Percentiles rank a stretch among this genome's conserved stretches.
phyloP scores from a whole-genome alignment of 2,888 invertebrate genomes.

The Julus scandinavius region DNA sequence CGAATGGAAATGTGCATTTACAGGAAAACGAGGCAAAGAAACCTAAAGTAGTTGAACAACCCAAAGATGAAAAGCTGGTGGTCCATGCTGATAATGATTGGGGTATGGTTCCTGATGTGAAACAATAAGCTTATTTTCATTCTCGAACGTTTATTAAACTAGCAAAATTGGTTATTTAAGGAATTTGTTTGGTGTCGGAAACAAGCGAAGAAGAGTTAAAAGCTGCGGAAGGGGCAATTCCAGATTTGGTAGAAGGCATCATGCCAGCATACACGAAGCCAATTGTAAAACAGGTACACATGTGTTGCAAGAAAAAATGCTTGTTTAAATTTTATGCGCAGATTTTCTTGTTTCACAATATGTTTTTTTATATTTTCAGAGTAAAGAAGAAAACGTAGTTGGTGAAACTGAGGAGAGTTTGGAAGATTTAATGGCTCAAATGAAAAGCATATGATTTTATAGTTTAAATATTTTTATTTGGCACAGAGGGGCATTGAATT shows the following conservation, averaged over 20 bases:
- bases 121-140: not conserved
- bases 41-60: constrained; percentile 61
- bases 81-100: constrained; percentile 91
- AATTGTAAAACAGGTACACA: constrained; percentile 62
- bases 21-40: constrained; percentile 73
- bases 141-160: not conserved
- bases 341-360: not conserved
- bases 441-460: constrained; percentile 81
- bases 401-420: constrained; percentile 66
- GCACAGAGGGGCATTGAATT: not conserved
- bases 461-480: not conserved
- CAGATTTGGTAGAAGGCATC: constrained; percentile 70
- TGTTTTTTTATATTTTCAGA: constrained; percentile 21
- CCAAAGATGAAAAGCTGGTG: constrained; percentile 70
- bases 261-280: constrained; percentile 78
- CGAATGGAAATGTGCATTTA: not conserved
- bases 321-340: not conserved
- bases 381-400: constrained; percentile 48
- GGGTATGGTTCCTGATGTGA: constrained; percentile 71
- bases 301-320: not conserved
- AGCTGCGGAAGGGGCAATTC: constrained; percentile 64
- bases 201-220: constrained; percentile 67
- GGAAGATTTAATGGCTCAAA: constrained; percentile 91
- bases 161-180: constrained; percentile 60
- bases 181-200: constrained; percentile 76